Percentiles rank a stretch among this genome's conserved stretches.
Evolutionary conservation across 2,113 vertebrate genomes (phyloP).

Genomic region (Dicaeum eximium): DNA sequence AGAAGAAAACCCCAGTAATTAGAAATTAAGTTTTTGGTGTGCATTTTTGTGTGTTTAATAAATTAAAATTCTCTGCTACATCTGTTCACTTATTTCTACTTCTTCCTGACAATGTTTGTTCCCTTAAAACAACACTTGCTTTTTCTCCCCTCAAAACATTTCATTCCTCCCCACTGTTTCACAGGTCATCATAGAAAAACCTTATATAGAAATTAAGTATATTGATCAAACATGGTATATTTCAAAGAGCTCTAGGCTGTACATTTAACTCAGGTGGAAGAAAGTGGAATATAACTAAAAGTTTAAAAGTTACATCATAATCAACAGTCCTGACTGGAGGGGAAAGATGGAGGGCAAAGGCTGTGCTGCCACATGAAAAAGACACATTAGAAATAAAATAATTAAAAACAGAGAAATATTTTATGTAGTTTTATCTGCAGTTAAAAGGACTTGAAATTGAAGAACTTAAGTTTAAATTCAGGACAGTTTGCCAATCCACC

Average conservation of each 20-base stretch:
- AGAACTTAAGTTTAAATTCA: neutral
- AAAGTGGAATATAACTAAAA: neutral
- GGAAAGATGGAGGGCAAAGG: neutral
- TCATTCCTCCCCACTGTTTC: neutral
- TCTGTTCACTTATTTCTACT: neutral
- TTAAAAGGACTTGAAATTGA: neutral
- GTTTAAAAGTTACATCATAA: neutral
- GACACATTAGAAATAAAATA: neutral
- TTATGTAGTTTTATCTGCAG: neutral
- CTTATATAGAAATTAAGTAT: neutral
- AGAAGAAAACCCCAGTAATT: neutral
- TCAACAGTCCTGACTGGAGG: neutral
- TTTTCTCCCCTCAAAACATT: neutral
- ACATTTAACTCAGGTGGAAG: neutral
- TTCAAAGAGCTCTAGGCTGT: neutral
- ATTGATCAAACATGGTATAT: neutral
- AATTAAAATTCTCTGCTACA: neutral
- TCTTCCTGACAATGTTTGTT: neutral
- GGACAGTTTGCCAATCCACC: neutral
- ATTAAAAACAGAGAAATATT: neutral
- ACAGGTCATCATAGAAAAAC: neutral
- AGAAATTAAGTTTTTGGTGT: neutral
- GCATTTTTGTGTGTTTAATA: neutral
- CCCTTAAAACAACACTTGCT: neutral
- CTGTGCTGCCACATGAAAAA: neutral